Evolutionary conservation across 2,113 vertebrate genomes (phyloP), one percentile per base, ranked within the genome.

Genomic region (Numenius arquata): DNA sequence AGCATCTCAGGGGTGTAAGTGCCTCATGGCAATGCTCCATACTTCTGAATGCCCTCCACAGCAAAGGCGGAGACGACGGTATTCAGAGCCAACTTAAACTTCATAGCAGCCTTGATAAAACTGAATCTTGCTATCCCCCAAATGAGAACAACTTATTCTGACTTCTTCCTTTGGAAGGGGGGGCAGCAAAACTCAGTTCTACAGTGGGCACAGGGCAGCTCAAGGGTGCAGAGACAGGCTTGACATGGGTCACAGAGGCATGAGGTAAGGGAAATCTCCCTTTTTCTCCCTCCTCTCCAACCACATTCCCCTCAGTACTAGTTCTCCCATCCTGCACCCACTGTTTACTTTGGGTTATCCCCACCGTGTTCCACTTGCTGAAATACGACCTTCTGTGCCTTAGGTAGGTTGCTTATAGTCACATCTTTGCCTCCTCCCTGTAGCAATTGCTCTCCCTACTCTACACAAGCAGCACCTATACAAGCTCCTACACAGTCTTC

Each of bases 141-240:
- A 71, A 87, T 15, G 38, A 95, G 96, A 95, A 92, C 70, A 89
- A 89, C 70, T 93, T 96, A 81, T 40, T 87, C n/a, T 93, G 80
- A 96, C 83, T 89, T 95, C 80, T 95, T 71, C 11, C 61, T 67
- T 55, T 40, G 52, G 68, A 66, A 80, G 25, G 9, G 4, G 14
- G 32, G 15, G 38, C 40, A 78, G 76, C 38, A 89, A 83, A 93
- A 90, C 9, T 77, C 26, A 71, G 32, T 21, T 77, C 47, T 80
- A 36, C 25, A 78, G 65, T 2, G 0, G 73, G 38, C 40, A 74
- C 18, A 63, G 29, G 38, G 43, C 59, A 81, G 26, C 15, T 59
- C 56, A 53, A 62, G 55, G 50, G 38, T 5, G 3, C 12, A 34
- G 40, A 78, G 52, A 23, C 38, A 48, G 34, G 45, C 9, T 30